Evolutionary conservation across 1,140 invertebrate species (phyloP).

Genomic region (Lepeophtheirus salmonis): DNA sequence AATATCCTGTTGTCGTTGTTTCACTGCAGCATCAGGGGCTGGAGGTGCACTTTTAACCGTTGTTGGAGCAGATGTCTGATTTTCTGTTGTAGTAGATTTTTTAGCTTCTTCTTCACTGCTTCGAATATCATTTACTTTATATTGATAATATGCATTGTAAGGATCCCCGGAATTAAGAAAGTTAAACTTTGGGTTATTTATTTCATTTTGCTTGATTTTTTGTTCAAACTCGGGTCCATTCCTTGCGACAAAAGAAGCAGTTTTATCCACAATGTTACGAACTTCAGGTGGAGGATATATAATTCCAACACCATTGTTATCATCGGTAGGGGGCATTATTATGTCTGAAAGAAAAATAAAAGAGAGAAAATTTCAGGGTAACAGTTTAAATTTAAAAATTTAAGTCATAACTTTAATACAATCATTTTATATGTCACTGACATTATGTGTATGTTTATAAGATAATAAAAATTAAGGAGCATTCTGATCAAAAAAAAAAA

Average conservation of each 20-base stretch:
- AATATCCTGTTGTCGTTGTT: constrained; percentile 62
- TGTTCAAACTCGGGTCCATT: constrained; percentile 98
- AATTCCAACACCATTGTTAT: background rate
- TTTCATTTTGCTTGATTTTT: constrained; percentile 83
- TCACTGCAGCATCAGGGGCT: constrained; percentile 36
- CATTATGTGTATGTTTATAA: background rate
- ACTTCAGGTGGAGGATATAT: constrained; percentile 16
- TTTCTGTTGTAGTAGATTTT: background rate
- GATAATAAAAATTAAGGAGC: background rate
- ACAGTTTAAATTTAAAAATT: background rate
- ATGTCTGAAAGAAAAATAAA: background rate
- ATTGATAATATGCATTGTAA: constrained; percentile 96
- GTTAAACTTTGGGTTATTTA: constrained; percentile 93
- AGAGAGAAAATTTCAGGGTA: background rate
- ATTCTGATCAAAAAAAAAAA: background rate
- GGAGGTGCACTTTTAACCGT: background rate
- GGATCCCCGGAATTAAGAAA: constrained; percentile 92
- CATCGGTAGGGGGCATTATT: constrained; percentile 8
- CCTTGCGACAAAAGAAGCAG: constrained; percentile 89
- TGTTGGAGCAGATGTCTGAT: background rate
- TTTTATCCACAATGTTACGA: constrained; percentile 83
- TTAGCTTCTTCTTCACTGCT: constrained; percentile 53
- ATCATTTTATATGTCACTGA: background rate
- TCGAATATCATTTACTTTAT: constrained; percentile 89
- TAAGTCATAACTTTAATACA: background rate